These are phyloP conservation scores for Haliclona indistincta DNA, from an alignment of 37 sponge, comb jelly and placozoan genomes.

Conservation along the genomic window DNA sequence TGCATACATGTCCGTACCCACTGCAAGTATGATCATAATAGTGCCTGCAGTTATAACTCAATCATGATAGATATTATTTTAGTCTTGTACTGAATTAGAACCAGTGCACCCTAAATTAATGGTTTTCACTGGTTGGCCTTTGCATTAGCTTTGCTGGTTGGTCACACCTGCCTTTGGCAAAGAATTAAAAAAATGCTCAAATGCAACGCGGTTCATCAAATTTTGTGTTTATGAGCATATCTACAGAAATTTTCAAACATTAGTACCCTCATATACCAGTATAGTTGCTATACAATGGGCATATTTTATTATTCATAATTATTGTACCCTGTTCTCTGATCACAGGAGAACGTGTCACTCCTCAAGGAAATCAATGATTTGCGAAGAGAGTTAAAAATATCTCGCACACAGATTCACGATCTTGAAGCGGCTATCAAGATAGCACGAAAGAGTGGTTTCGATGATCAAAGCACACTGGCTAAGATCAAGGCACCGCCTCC, in stretches of 20 bases:
- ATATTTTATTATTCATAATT: neutral
- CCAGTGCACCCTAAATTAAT: too few relatives aligned
- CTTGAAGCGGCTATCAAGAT: conserved; percentile 79
- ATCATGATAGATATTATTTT: neutral
- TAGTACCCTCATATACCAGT: too few relatives aligned
- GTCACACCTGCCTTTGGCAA: too few relatives aligned
- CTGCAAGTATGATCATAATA: neutral
- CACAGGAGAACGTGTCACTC: conserved; percentile 94
- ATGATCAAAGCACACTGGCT: conserved; percentile 46
- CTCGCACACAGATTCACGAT: conserved; percentile 79
- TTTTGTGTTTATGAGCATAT: too few relatives aligned
- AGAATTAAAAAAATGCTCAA: too few relatives aligned
- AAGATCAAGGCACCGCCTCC: conserved; percentile 29
- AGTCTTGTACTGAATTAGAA: too few relatives aligned
- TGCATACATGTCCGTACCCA: too few relatives aligned
- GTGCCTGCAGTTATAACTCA: neutral
- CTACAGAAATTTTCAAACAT: too few relatives aligned
- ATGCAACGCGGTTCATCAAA: too few relatives aligned
- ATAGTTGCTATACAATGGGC: too few relatives aligned
- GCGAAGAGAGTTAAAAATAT: conserved; percentile 85
- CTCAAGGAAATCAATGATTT: conserved; percentile 97
- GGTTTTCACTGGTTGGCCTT: too few relatives aligned
- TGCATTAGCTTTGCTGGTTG: too few relatives aligned
- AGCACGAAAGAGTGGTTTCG: conserved; percentile 78
- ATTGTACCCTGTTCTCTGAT: neutral